Conservation (phyloP, 2,113 vertebrate genomes). For the Catharus fuscescens region DNA sequence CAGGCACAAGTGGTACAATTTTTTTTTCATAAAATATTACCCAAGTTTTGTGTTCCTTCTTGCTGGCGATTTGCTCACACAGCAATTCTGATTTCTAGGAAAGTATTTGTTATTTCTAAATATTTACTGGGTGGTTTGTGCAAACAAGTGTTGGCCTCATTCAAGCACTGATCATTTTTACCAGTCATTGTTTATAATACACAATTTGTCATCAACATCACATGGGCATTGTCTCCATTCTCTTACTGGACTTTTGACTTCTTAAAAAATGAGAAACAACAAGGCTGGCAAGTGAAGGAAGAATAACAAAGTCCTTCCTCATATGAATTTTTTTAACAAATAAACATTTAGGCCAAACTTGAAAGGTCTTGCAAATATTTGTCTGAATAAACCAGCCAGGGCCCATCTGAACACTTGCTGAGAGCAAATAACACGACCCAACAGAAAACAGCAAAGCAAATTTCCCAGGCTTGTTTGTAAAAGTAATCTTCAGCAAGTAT, state of each 20-base stretch:
- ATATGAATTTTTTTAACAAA: slow-evolving; percentile 18
- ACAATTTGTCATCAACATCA: slow-evolving; percentile 9
- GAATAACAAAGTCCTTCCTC: neutral
- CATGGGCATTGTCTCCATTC: neutral
- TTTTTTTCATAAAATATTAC: neutral
- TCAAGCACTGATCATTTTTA: neutral
- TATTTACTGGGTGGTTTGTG: neutral
- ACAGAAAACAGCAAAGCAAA: slow-evolving; percentile 3
- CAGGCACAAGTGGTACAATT: neutral
- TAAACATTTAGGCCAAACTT: slow-evolving; percentile 38
- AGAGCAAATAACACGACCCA: slow-evolving; percentile 32
- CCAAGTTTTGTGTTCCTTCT: neutral
- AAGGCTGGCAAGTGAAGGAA: neutral
- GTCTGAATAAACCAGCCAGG: neutral
- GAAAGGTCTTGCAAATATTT: slow-evolving; percentile 61
- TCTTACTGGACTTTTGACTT: neutral
- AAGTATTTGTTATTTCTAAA: slow-evolving; percentile 35
- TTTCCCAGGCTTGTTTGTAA: slow-evolving; percentile 16
- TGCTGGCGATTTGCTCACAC: neutral
- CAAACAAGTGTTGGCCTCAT: neutral
- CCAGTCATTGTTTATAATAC: slow-evolving; percentile 7
- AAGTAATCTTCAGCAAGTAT: neutral
- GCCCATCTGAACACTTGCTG: neutral
- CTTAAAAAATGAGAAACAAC: neutral
- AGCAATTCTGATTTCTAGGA: neutral